Percentiles rank a stretch among this genome's conserved stretches.
phyloP scores from a whole-genome alignment of 2,797 vertebrate species.

The Cynopterus sphinx region DNA sequence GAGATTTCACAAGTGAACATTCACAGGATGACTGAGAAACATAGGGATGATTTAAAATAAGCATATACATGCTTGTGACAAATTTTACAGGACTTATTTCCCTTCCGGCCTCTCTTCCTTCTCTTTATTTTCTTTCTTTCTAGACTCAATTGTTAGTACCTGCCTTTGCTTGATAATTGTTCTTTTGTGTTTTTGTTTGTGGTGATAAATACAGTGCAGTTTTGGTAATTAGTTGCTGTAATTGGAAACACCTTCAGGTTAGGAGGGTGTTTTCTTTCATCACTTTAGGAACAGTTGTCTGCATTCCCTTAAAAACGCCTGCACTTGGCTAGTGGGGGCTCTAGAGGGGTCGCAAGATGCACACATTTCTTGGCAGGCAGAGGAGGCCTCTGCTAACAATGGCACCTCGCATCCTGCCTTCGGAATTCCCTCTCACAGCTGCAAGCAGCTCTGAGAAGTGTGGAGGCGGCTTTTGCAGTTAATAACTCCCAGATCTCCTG shows the following conservation, averaged over 20 bases:
- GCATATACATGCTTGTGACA: not conserved
- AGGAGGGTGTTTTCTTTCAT: not conserved
- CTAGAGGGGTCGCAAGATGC: fast-evolving
- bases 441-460: constrained; percentile 70
- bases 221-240: constrained; percentile 30
- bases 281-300: not conserved
- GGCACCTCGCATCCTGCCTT: constrained; percentile 63
- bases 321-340: not conserved
- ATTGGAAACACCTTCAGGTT: constrained; percentile 48
- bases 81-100: not conserved
- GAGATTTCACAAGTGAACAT: not conserved
- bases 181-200: constrained; percentile 46
- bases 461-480: constrained; percentile 64
- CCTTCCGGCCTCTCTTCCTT: fast-evolving
- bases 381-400: constrained; percentile 61
- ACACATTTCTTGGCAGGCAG: not conserved
- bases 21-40: not conserved
- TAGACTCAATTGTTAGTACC: not conserved
- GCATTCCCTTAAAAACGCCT: not conserved
- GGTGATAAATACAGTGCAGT: not conserved
- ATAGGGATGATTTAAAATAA: not conserved
- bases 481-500: constrained; percentile 76
- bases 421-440: constrained; percentile 74
- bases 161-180: constrained; percentile 34
- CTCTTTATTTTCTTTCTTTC: not conserved